These are phyloP conservation scores for Pyrgilauda ruficollis DNA, from an alignment of 2,113 vertebrate species.

Conservation along the genomic window DNA sequence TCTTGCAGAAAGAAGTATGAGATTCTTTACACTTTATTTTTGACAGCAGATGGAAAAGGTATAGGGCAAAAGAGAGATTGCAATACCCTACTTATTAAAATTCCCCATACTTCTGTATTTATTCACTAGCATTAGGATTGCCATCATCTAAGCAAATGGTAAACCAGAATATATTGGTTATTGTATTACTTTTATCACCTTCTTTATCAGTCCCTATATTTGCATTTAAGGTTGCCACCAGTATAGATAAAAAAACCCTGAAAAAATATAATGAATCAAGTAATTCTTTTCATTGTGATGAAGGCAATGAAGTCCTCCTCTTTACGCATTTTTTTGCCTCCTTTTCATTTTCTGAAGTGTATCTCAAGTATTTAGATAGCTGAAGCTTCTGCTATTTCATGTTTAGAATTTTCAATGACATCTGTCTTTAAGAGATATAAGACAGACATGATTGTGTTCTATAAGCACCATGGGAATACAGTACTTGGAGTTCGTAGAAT, in stretches of 20 bases:
- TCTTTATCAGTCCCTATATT: background rate
- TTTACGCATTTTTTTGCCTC: background rate
- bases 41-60: background rate
- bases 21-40: background rate
- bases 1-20: background rate
- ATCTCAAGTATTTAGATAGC: background rate
- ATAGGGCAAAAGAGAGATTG: background rate
- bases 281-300: background rate
- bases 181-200: background rate
- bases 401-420: background rate
- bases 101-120: background rate
- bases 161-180: background rate
- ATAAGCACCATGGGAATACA: background rate
- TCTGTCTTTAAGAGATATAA: background rate
- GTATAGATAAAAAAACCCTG: background rate
- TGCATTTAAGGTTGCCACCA: background rate
- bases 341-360: background rate
- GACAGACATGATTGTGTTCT: background rate
- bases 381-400: background rate
- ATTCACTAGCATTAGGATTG: background rate
- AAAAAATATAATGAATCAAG: background rate
- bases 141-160: background rate
- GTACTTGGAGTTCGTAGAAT: background rate
- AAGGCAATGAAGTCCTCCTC: background rate
- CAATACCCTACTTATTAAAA: background rate